These are phyloP conservation scores for Drosophila mauritiana DNA, from an alignment of 1,140 invertebrate species.

Conservation along the genomic window DNA sequence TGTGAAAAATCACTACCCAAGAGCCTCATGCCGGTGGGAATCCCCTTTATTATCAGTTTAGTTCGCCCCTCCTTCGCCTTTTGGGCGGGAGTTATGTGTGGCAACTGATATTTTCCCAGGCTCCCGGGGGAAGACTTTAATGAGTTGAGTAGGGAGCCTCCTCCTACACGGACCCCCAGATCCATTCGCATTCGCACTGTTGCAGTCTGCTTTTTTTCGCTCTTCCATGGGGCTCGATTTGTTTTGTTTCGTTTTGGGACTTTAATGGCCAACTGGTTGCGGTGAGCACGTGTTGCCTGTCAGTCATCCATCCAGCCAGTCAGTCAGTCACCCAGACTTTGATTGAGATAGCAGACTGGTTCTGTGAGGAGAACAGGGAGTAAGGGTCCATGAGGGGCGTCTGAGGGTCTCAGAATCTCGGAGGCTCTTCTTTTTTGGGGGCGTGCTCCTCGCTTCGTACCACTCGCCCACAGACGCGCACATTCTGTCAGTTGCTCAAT, in stretches of 20 bases:
- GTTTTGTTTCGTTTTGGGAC: constrained; percentile 20
- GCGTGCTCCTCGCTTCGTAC: constrained; percentile 21
- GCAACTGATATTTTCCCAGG: constrained; percentile 17
- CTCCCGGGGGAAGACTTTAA: constrained; percentile 1
- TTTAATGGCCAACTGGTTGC: constrained; percentile 48
- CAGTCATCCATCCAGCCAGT: constrained; percentile 38
- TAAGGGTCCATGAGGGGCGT: constrained; percentile 11
- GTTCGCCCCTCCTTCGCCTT: neutral
- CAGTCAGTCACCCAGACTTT: constrained; percentile 27
- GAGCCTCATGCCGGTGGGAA: neutral
- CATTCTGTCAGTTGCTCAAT: constrained; percentile 78
- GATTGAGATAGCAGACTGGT: constrained; percentile 50
- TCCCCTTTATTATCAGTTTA: constrained; percentile 9
- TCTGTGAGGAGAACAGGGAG: neutral
- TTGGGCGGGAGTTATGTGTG: constrained; percentile 7
- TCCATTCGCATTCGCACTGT: constrained; percentile 6
- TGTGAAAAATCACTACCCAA: neutral
- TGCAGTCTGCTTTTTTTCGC: constrained; percentile 1
- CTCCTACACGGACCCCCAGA: neutral
- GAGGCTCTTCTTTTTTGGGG: constrained; percentile 26
- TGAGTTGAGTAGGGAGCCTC: neutral
- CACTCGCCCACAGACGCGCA: constrained; percentile 45
- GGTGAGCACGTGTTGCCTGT: constrained; percentile 53
- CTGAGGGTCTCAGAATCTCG: constrained; percentile 14
- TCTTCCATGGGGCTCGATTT: neutral